Evolutionary conservation across 2,797 vertebrate genomes (phyloP), one percentile per base, ranked within the genome.

Genomic region (Chlorospingus semifuscus): DNA sequence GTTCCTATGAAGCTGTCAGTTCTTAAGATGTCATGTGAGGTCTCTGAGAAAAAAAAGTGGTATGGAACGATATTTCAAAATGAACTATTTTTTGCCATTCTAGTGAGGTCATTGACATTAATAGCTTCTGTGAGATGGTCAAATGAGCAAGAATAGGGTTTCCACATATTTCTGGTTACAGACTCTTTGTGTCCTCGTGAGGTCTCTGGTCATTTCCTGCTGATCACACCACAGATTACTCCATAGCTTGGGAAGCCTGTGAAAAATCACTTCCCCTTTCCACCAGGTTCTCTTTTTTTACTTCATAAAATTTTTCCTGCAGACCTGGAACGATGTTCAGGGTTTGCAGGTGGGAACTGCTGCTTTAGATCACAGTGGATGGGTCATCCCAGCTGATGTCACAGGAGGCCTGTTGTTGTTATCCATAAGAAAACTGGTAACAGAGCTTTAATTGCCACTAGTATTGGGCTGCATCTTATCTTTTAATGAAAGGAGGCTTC

Each of bases 211-310:
- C 34, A 81, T 87, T 92, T 94, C 69, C 64, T 80, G 18, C 71
- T 68, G 41, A 37, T 83, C 12, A 23, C 0, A 0, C 20, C 17
- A 18, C 24, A 37, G 18, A 49, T 93, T 88, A 23, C 57, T 78
- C n/a, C 69, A 75, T 23, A 71, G 42, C 27, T 56, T 61, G 41
- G 41, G 46, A 71, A 57, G 34, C 36, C 61, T 87, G 34, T 42
- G 55, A 87, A 89, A 93, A 84, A 18, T 41, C 63, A 66, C 59
- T 95, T 92, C 87, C 50, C 42, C 8, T 92, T 95, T 89, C 39
- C 22, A 59, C 44, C 46, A 90, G 8, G 42, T 49, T 71, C 13
- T 65, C 10, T 63, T n/a, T 47, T 34, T 41, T 36, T 21, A 32
- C 6, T 76, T 79, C 18, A 63, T 27, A 65, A 49, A 29, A 8